Percentiles rank a stretch among this genome's conserved stretches.
phyloP scores from a whole-genome alignment of 2,888 invertebrate species.

The Lithophane ornitopus region DNA sequence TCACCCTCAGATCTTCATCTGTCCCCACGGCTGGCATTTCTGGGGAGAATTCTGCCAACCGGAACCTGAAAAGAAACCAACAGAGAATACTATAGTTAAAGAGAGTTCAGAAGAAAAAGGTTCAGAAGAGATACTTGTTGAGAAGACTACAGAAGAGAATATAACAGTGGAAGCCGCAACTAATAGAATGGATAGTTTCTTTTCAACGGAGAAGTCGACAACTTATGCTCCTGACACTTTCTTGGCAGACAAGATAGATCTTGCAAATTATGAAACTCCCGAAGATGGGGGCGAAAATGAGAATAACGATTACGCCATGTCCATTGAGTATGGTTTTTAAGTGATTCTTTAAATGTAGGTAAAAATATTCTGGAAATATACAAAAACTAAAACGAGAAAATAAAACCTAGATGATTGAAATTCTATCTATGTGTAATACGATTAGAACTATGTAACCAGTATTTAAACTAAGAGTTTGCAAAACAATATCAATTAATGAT shows the following conservation, averaged over 20 bases:
- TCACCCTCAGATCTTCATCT: constrained; percentile 85
- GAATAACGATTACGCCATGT: constrained; percentile 68
- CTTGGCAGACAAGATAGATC: constrained; percentile 84
- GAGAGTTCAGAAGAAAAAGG: constrained; percentile 35
- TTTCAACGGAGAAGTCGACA: constrained; percentile 81
- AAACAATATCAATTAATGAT: neutral
- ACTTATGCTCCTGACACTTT: constrained; percentile 83
- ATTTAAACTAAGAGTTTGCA: neutral
- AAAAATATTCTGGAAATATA: neutral
- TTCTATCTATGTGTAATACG: neutral
- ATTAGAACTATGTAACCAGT: neutral
- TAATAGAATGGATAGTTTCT: constrained; percentile 75
- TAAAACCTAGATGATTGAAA: neutral
- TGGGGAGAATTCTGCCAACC: constrained; percentile 82
- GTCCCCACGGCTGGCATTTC: constrained; percentile 86
- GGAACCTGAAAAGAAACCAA: constrained; percentile 64
- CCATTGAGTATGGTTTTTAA: constrained; percentile 56
- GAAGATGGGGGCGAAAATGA: constrained; percentile 72
- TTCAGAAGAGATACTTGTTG: constrained; percentile 31
- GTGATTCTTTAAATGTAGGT: neutral
- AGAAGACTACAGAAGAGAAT: constrained; percentile 29
- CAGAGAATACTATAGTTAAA: constrained; percentile 3
- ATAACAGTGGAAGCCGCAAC: constrained; percentile 58
- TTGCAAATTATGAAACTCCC: constrained; percentile 79
- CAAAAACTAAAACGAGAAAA: neutral